Evolutionary conservation across 2,797 vertebrate species (phyloP).

Genomic region (Sitta carolinensis): DNA sequence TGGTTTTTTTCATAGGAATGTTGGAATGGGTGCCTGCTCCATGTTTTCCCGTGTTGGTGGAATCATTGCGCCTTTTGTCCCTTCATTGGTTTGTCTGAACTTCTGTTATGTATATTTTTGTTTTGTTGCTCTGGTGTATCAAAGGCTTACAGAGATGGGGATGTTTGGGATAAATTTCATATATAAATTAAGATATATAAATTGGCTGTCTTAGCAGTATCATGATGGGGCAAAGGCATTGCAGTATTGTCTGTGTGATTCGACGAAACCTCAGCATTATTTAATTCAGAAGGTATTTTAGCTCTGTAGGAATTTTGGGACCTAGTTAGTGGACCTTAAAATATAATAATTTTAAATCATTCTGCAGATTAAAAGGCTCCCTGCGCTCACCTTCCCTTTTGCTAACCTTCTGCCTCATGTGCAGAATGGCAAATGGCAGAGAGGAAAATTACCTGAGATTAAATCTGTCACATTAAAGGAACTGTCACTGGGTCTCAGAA

Average conservation of each 20-base stretch:
- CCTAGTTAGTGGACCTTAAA: not conserved
- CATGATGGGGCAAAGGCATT: not conserved
- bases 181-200: not conserved
- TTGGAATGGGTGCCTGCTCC: constrained; percentile 81
- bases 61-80: constrained; percentile 82
- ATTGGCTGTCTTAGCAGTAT: not conserved
- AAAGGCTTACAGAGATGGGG: not conserved
- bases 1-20: constrained; percentile 70
- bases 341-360: not conserved
- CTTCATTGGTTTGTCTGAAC: constrained; percentile 78
- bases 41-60: constrained; percentile 84
- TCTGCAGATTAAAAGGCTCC: too few species aligned
- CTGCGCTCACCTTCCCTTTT: too few species aligned
- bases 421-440: too few species aligned
- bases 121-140: not conserved
- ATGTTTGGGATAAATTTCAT: not conserved
- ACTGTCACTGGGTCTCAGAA: too few species aligned
- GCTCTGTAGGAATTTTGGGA: not conserved
- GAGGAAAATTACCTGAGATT: too few species aligned
- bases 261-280: not conserved
- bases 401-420: too few species aligned
- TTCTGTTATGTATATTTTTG: not conserved
- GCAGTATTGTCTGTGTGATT: not conserved
- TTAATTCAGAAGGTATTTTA: not conserved
- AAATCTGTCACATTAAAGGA: too few species aligned